Percentiles rank a stretch among this genome's conserved stretches.
Conservation (phyloP, 1,140 invertebrate genomes). For the Mactra quadrangularis region DNA sequence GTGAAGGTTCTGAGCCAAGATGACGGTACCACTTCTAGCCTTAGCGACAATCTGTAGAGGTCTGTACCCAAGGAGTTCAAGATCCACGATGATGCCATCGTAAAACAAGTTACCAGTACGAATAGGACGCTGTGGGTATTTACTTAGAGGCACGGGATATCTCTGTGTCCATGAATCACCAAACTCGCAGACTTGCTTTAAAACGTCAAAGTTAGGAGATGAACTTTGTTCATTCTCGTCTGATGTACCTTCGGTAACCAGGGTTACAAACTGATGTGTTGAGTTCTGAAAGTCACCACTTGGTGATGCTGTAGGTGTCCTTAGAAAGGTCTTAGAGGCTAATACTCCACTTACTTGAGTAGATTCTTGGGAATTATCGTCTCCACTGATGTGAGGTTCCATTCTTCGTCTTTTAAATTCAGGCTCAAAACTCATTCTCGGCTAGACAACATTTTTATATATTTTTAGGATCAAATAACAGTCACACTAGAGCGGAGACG, state of each 20-base stretch:
- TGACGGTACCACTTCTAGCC: slow-evolving; percentile 63
- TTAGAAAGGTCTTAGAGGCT: slow-evolving; percentile 33
- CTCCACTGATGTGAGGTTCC: slow-evolving; percentile 50
- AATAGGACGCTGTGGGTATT: slow-evolving; percentile 65
- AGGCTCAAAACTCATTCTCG: slow-evolving; percentile 48
- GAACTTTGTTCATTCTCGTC: slow-evolving; percentile 42
- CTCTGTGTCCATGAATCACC: slow-evolving; percentile 71
- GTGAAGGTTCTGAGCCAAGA: slow-evolving; percentile 68
- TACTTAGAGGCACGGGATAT: slow-evolving; percentile 71
- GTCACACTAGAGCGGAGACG: not conserved
- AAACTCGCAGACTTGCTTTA: slow-evolving; percentile 65
- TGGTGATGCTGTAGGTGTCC: slow-evolving; percentile 55
- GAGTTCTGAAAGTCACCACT: slow-evolving; percentile 63
- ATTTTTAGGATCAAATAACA: too few relatives aligned
- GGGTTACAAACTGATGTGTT: slow-evolving; percentile 67
- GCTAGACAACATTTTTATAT: not conserved
- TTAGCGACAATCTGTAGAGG: slow-evolving; percentile 69
- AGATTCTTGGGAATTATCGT: slow-evolving; percentile 41
- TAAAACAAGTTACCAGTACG: slow-evolving; percentile 71
- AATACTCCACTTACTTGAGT: slow-evolving; percentile 28
- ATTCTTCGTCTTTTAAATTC: slow-evolving; percentile 52
- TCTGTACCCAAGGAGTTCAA: slow-evolving; percentile 70
- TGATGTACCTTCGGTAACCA: slow-evolving; percentile 59
- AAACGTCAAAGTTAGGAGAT: slow-evolving; percentile 49
- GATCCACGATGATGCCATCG: slow-evolving; percentile 69